A percentile compares a stretch with the other conserved stretches of the same genome.
Conservation (phyloP, 2,797 vertebrate species). For the Saxicola maurus region DNA sequence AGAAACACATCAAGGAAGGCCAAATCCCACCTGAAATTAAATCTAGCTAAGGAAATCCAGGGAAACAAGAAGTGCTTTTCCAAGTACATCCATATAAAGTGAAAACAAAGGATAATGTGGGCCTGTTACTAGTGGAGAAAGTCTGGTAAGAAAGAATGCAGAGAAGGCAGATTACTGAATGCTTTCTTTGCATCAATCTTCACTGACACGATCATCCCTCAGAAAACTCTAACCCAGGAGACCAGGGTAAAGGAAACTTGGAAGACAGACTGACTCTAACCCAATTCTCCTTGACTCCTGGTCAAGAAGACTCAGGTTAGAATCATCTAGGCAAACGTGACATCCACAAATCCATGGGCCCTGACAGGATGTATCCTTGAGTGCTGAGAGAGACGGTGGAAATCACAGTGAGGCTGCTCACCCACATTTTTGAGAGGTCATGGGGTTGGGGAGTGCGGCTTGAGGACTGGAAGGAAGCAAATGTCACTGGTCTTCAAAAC, state of each 20-base stretch:
- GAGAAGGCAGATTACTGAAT: background rate
- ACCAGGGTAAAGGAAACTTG: background rate
- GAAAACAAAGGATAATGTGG: background rate
- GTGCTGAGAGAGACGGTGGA: background rate
- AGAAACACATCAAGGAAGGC: background rate
- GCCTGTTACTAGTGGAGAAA: rapidly evolving
- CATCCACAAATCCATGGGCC: rapidly evolving
- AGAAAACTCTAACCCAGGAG: background rate
- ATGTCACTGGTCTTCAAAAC: background rate
- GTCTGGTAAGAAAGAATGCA: background rate
- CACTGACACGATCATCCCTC: background rate
- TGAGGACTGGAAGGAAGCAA: background rate
- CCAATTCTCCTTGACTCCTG: background rate
- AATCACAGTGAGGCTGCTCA: background rate
- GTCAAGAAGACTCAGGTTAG: background rate
- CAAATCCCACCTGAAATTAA: background rate
- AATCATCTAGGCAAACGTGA: background rate
- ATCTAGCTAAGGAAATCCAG: background rate
- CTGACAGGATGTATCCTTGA: background rate
- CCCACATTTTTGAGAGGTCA: background rate
- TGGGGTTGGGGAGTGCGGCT: background rate
- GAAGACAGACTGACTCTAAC: background rate
- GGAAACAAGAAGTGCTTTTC: background rate
- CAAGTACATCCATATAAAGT: background rate
- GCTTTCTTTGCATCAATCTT: background rate